These are phyloP conservation scores for Salarias fasciatus DNA, from an alignment of 2,797 vertebrate genomes.

Conservation along the genomic window DNA sequence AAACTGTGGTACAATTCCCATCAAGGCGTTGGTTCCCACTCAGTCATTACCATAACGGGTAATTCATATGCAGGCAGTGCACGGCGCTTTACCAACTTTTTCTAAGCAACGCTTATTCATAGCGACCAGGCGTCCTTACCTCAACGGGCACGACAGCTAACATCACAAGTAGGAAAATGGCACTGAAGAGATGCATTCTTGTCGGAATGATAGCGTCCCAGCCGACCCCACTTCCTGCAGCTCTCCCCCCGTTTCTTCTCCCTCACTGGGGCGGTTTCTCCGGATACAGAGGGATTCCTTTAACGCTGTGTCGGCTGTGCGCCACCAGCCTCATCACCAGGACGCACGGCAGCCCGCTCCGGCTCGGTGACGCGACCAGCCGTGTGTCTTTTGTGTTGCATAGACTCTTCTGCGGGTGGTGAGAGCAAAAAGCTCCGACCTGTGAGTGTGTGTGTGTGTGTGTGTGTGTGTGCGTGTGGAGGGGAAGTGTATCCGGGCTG, in stretches of 20 bases:
- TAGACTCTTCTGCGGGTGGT: slow-evolving; percentile 28
- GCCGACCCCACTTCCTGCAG: slow-evolving; percentile 52
- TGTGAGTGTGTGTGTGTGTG: neutral
- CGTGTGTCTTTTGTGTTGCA: slow-evolving; percentile 45
- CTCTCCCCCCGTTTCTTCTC: slow-evolving; percentile 37
- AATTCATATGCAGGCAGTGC: neutral
- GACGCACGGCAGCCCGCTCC: slow-evolving; percentile 69
- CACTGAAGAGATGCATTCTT: slow-evolving; percentile 87
- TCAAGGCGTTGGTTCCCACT: neutral
- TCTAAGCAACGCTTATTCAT: slow-evolving; percentile 34
- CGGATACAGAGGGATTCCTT: slow-evolving; percentile 71
- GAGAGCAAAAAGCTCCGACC: slow-evolving; percentile 15
- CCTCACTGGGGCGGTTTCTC: slow-evolving; percentile 77
- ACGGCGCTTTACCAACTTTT: slow-evolving; percentile 60
- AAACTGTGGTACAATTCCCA: neutral
- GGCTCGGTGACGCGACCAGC: slow-evolving; percentile 62
- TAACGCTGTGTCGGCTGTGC: slow-evolving; percentile 72
- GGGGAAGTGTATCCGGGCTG: slow-evolving; percentile 19
- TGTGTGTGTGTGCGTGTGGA: neutral
- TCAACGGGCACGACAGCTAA: slow-evolving; percentile 78
- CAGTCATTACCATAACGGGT: neutral
- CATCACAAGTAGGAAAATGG: slow-evolving; percentile 87
- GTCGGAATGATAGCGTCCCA: slow-evolving; percentile 79
- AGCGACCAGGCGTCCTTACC: slow-evolving; percentile 72
- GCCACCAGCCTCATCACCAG: slow-evolving; percentile 84